Percentiles rank a stretch among this genome's conserved stretches.
Conservation (phyloP, 2,113 vertebrate genomes). For the Myotis brandtii region DNA sequence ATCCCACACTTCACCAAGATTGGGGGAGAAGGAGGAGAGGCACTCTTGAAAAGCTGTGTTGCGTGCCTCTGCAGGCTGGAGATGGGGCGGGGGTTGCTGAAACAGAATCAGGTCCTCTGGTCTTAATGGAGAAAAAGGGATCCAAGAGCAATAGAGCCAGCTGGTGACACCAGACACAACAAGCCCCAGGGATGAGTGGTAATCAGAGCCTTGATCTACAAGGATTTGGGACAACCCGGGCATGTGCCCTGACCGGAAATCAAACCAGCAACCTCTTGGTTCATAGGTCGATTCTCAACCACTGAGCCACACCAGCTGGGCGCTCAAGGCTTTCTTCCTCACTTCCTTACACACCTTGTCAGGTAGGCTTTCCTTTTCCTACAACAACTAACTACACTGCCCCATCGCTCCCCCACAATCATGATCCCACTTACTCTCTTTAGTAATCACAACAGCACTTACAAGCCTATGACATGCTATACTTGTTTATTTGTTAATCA, state of each 20-base stretch:
- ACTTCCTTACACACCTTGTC: background rate
- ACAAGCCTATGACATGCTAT: background rate
- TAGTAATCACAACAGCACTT: background rate
- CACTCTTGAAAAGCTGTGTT: background rate
- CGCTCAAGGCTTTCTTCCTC: background rate
- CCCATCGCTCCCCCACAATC: background rate
- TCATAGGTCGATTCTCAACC: too few relatives aligned
- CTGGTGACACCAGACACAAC: too few relatives aligned
- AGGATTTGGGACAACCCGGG: background rate
- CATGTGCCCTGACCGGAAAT: too few relatives aligned
- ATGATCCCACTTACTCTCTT: background rate
- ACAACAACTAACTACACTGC: background rate
- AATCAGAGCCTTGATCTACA: background rate
- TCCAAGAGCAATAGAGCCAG: background rate
- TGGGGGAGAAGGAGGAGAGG: fast-evolving
- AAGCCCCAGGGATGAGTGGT: background rate
- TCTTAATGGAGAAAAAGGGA: background rate
- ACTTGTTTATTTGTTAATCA: background rate
- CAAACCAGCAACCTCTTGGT: too few relatives aligned
- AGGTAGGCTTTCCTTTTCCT: background rate
- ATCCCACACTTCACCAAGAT: background rate
- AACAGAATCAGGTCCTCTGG: background rate
- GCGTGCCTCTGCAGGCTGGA: background rate
- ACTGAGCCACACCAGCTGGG: too few relatives aligned
- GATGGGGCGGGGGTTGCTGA: background rate